phyloP scores from a whole-genome alignment of 1,140 invertebrate genomes.

The Drosophila lowei region DNA sequence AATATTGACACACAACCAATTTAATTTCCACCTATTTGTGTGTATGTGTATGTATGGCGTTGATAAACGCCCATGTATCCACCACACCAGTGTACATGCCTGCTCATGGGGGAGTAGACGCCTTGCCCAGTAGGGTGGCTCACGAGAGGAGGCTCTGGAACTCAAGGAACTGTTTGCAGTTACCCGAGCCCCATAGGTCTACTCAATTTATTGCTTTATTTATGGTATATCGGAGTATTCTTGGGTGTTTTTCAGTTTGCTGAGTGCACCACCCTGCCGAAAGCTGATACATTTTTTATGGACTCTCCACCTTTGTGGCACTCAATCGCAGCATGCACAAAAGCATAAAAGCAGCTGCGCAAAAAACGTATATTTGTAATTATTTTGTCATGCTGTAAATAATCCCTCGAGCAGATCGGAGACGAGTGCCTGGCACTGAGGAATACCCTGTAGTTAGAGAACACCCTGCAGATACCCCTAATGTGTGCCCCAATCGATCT shows the following conservation, averaged over 20 bases:
- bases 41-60: no score
- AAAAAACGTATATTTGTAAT: slow-evolving; percentile 47
- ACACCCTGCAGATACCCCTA: no score
- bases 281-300: slow-evolving; percentile 41
- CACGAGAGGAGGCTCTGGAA: no score
- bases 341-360: slow-evolving; percentile 36
- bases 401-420: slow-evolving; percentile 6
- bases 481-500: no score
- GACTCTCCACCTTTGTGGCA: slow-evolving; percentile 35
- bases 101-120: background rate
- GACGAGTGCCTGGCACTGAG: background rate
- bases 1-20: slow-evolving; percentile 64
- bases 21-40: slow-evolving; percentile 49
- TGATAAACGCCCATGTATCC: no score
- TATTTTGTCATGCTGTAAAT: slow-evolving; percentile 55
- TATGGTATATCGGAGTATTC: background rate
- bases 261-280: slow-evolving; percentile 26
- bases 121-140: background rate
- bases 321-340: slow-evolving; percentile 47
- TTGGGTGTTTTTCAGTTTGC: background rate
- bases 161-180: background rate
- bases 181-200: no score
- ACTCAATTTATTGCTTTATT: background rate
- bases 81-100: no score
- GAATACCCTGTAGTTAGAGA: background rate